Evolutionary conservation across 2,888 invertebrate species (phyloP), one percentile per base, ranked within the genome.

Genomic region (Euproctis similis): DNA sequence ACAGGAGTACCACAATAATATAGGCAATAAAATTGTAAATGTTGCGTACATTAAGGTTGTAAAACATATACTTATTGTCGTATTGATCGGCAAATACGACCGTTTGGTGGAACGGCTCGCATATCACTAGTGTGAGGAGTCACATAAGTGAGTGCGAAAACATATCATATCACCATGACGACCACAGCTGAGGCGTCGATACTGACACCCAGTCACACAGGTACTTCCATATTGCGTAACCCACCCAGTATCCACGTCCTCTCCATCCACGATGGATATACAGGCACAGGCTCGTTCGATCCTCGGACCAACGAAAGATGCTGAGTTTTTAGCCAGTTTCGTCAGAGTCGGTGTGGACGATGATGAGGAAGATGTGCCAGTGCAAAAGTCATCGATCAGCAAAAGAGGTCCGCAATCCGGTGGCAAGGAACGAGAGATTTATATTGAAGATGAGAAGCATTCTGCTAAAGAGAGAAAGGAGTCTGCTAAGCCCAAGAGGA

Each of bases 321-420:
- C 90, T 8, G 93, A 94, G 60, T 87, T 93, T 49, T 66, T 94
- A 9, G 92, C 93, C 74, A 93, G 93, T 62, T 94, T 92, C 62
- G 90, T 92, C 8, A 86, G 93, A 27, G 88, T 92, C 9, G 92
- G 89, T 13, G 73, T 87, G 4, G 88, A 86, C 2, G 86, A 87
- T 12, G 85, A 86, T 3, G 87, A 87, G 20, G 82, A 85, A 13
- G 85, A 86, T 23, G 40, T 52, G 4, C 85, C 87, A 1, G 57
- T 63, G 1, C 75, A 58, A 8, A 82, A 80, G 38, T 72, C 73
- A 0, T 74, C 80, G 1, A 81, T 84, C 54, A 82, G 81, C 53
- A 77, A 82, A 42, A 56, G 81, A 43, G 72, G 64, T 4, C 75
- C 80, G 1, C 56, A 54, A 4, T 55, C 73, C 3, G 61, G 65